phyloP scores from a whole-genome alignment of 1,140 invertebrate genomes.

The Drosophila seguyi region DNA sequence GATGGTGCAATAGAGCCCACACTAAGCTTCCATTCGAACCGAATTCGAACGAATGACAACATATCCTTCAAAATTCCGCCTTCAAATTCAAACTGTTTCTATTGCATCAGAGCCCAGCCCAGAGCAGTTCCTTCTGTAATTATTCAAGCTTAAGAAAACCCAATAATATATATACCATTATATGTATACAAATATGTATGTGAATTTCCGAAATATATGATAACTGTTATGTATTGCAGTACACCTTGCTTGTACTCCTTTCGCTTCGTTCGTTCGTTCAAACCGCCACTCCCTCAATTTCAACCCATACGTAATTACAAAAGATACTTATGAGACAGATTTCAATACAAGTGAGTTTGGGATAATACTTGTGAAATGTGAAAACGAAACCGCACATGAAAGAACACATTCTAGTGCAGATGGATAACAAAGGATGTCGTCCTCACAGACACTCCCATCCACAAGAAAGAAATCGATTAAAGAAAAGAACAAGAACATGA shows the following conservation, averaged over 20 bases:
- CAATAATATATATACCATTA: slow-evolving; percentile 20
- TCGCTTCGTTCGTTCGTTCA: slow-evolving; percentile 49
- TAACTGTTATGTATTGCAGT: slow-evolving; percentile 58
- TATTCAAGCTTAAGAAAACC: slow-evolving; percentile 32
- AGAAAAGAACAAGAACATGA: slow-evolving; percentile 17
- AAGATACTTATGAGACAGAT: slow-evolving; percentile 85
- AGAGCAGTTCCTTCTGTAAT: slow-evolving; percentile 51
- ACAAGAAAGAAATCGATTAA: slow-evolving; percentile 39
- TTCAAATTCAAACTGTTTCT: slow-evolving; percentile 15
- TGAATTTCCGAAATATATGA: slow-evolving; percentile 47
- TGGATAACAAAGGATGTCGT: slow-evolving; percentile 48
- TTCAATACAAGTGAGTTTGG: slow-evolving; percentile 85
- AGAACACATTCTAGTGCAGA: slow-evolving; percentile 36
- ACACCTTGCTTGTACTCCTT: slow-evolving; percentile 64
- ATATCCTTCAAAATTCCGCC: slow-evolving; percentile 16
- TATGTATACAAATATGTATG: slow-evolving; percentile 35
- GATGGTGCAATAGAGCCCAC: slow-evolving; percentile 47
- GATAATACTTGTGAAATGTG: slow-evolving; percentile 82
- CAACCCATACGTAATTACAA: slow-evolving; percentile 78
- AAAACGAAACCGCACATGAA: slow-evolving; percentile 46
- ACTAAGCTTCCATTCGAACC: slow-evolving; percentile 2
- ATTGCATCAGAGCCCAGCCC: slow-evolving; percentile 13
- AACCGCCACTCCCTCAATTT: slow-evolving; percentile 47
- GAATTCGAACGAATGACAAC: slow-evolving; percentile 2
- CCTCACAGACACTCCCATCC: slow-evolving; percentile 38